Evolutionary conservation across 2,888 invertebrate genomes (phyloP), one percentile per base, ranked within the genome.

Genomic region (Acleris holmiana): DNA sequence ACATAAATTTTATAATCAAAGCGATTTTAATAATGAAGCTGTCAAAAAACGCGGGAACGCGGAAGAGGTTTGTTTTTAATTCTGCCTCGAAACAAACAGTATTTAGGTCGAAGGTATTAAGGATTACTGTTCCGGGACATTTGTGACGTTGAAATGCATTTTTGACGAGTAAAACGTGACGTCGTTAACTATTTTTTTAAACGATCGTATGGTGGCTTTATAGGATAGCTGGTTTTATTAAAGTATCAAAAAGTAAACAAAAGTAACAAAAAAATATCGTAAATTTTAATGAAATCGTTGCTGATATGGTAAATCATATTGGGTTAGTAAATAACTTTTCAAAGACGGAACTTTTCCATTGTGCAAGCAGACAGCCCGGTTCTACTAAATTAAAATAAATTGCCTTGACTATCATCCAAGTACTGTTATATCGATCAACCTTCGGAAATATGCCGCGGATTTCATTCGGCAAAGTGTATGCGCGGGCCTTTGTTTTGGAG

Each of bases 401-500:
- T 35, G 35, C 10, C 8, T 35, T 13, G 10, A 8, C 35, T 35
- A 29, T 29, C 13, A 29, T 35, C 35, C 35, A 2, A 29, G 29
- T 35, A 2, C 35, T 35, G 35, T 35, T 4, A 35, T 35, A 78
- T 77, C 74, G 76, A 69, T 65, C 73, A 76, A 75, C 71, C 48
- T 48, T 40, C 29, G 25, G 17, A 47, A 65, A 61, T 61, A 58
- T 59, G 54, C 74, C 75, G 66, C 59, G 62, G 69, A 64, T 70
- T 72, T 68, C 61, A 70, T 71, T 74, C 76, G 77, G 77, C 77
- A 77, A 74, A 74, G 78, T 80, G 25, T 60, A 51, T 44, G 59
- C 35, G 60, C 57, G 50, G 49, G 48, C 61, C 82, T 82, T 85
- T 87, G 83, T 84, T 86, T 87, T 78, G 76, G 76, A 80, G 83